Conservation (phyloP, 2,113 vertebrate genomes). For the Oplegnathus fasciatus region DNA sequence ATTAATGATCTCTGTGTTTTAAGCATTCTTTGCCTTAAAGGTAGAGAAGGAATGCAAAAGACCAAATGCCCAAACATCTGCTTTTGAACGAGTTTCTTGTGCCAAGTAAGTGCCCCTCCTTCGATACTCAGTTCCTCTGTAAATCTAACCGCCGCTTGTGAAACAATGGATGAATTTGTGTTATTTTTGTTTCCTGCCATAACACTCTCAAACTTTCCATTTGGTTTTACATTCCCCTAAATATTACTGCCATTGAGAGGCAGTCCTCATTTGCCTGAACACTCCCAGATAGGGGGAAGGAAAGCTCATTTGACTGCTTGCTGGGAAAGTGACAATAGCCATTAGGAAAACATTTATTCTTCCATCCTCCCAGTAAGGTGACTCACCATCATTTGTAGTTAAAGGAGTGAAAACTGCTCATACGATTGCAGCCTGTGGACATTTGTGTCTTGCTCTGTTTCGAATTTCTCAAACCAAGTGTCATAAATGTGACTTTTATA, state of each 20-base stretch:
- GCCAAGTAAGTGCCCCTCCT: constrained; percentile 90
- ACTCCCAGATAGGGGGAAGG: background rate
- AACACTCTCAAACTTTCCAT: constrained; percentile 38
- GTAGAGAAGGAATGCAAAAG: constrained; percentile 90
- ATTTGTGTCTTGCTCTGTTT: background rate
- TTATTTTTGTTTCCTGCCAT: background rate
- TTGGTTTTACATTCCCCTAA: constrained; percentile 23
- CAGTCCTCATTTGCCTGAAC: constrained; percentile 41
- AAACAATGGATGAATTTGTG: background rate
- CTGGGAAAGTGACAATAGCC: background rate
- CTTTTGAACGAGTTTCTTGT: constrained; percentile 90
- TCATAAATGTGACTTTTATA: background rate
- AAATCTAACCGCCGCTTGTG: background rate
- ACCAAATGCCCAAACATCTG: constrained; percentile 72
- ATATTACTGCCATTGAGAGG: background rate
- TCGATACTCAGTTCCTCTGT: background rate
- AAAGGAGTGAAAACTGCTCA: background rate
- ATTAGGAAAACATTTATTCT: background rate
- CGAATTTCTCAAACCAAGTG: background rate
- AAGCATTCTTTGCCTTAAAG: constrained; percentile 93
- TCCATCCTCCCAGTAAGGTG: background rate
- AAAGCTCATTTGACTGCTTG: constrained; percentile 39
- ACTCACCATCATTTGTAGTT: background rate
- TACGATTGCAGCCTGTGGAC: background rate
- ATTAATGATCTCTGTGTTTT: constrained; percentile 13